phyloP scores from a whole-genome alignment of 1,140 invertebrate genomes.

The Kradibia gibbosae region DNA sequence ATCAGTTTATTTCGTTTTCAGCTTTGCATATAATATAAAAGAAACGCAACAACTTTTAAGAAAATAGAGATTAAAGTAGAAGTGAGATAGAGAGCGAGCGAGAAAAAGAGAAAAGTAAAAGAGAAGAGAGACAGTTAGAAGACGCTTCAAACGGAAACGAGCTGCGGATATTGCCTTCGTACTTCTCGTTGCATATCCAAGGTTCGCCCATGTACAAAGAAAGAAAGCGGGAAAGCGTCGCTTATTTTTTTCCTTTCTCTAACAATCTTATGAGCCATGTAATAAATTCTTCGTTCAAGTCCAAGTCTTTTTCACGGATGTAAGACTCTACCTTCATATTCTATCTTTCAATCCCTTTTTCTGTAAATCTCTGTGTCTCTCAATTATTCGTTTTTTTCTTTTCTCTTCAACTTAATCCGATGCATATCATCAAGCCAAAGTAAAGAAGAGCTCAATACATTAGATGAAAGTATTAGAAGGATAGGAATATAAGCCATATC shows the following conservation, averaged over 20 bases:
- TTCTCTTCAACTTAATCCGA: not conserved
- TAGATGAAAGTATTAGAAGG: not conserved
- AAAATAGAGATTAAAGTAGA: not conserved
- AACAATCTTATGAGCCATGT: constrained; percentile 30
- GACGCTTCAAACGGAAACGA: constrained; percentile 40
- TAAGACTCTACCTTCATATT: not conserved
- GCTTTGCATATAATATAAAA: not conserved
- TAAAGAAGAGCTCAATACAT: constrained; percentile 10
- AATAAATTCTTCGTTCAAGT: constrained; percentile 36
- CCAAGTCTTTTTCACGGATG: constrained; percentile 5
- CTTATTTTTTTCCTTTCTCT: constrained; percentile 36
- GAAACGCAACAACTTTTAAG: not conserved
- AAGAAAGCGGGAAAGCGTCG: constrained; percentile 5
- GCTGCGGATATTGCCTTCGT: constrained; percentile 36
- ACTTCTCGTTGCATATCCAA: constrained; percentile 34
- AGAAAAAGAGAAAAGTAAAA: not conserved
- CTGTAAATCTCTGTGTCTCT: not conserved
- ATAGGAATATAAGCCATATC: constrained; percentile 30
- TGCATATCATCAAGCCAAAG: not conserved
- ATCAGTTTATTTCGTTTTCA: not conserved
- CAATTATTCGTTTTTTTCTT: not conserved
- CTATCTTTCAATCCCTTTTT: not conserved
- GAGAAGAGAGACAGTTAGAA: constrained; percentile 1
- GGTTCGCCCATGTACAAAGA: constrained; percentile 3
- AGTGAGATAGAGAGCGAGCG: not conserved